Evolutionary conservation across 2,113 vertebrate genomes (phyloP), one percentile per base, ranked within the genome.

Genomic region (human (Homo sapiens)): DNA sequence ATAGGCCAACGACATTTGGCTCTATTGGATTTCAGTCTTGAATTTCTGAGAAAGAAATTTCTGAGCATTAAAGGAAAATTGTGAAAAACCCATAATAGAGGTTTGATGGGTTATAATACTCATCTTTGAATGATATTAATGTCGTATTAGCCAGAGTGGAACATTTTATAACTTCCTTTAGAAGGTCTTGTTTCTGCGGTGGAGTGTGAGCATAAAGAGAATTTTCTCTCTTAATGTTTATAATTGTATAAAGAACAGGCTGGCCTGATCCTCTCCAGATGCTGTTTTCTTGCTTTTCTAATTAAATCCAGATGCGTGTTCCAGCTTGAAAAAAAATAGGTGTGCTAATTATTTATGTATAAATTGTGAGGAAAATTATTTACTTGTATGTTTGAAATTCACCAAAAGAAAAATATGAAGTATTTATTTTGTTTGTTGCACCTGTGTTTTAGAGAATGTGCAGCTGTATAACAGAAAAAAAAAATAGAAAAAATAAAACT

Each of bases 211-310:
- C 27, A 86, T 57, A 79, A 82, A 93, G 89, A 59, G n/a, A 93
- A 97, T 97, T 96, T 96, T 83, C 68, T 87, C 23, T 87, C 43
- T 92, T 88, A 97, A 87, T 87, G 50, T 94, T 96, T 84, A 70
- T 89, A 95, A 84, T 93, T 68, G 88, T 97, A 93, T 66, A 40
- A 95, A 84, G 57, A 94, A 64, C 43, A 93, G 38, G 1, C 64
- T 92, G 84, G 80, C 13, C 70, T 87, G 40, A 91, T 94, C 8
- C 43, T 93, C 70, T 95, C 75, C 95, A 96, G 68, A 96, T 96
- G 92, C 76, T 95, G 85, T 93, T 97, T 97, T 92, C 88, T 87
- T 94, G 48, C 32, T 96, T 96, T 95, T 92, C 75, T 97, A 98
- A 96, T 97, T 96, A 93, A 96, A 97, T 92, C 43, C 70, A 97